These are phyloP conservation scores for Aphaenogaster rudis DNA, from an alignment of 1,140 invertebrate species.

Conservation along the genomic window DNA sequence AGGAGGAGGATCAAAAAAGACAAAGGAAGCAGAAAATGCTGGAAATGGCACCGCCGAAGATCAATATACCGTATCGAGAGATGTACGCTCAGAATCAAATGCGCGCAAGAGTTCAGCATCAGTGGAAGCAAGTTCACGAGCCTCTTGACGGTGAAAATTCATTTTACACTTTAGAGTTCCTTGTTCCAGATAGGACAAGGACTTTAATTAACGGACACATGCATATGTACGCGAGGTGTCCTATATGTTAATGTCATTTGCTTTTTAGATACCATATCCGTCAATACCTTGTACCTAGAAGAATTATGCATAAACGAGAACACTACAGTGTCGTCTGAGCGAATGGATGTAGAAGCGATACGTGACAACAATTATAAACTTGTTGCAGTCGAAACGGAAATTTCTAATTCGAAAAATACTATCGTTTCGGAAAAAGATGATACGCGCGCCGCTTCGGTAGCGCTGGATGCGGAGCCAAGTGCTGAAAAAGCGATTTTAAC, in stretches of 20 bases:
- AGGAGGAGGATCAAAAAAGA: slow-evolving; percentile 50
- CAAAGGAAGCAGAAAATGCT: slow-evolving; percentile 49
- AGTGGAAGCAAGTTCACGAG: background rate
- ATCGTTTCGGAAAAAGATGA: background rate
- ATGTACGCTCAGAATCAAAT: slow-evolving; percentile 12
- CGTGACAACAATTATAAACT: background rate
- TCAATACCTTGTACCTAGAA: slow-evolving; percentile 66
- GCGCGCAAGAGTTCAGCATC: background rate
- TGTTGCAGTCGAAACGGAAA: background rate
- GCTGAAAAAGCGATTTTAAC: slow-evolving; percentile 4
- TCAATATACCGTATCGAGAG: slow-evolving; percentile 49
- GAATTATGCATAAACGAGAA: slow-evolving; percentile 62
- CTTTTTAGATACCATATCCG: slow-evolving; percentile 56
- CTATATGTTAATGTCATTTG: background rate
- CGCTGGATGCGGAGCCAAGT: background rate
- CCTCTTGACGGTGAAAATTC: slow-evolving; percentile 25
- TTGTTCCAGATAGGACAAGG: background rate
- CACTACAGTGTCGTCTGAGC: background rate
- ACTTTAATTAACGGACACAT: background rate
- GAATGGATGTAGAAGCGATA: background rate
- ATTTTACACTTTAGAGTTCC: background rate
- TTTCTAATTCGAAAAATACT: background rate
- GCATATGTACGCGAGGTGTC: background rate
- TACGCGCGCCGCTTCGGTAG: background rate
- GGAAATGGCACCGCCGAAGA: slow-evolving; percentile 71